phyloP scores from a whole-genome alignment of 2,797 vertebrate species.

The Cottoperca gobio region DNA sequence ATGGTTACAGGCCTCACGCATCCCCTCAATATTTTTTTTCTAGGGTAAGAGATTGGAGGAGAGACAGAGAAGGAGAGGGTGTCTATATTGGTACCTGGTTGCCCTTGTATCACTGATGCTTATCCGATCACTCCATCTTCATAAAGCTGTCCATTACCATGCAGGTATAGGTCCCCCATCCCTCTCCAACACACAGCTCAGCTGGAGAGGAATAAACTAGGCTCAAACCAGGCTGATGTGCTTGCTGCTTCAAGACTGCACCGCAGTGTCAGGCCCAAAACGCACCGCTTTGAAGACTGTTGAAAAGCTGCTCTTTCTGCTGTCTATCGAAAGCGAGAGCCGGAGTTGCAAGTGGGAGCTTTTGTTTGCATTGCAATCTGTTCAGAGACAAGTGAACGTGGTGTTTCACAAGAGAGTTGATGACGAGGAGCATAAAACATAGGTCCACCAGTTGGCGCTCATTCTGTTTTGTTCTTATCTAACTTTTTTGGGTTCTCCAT shows the following conservation, averaged over 20 bases:
- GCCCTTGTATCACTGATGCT: constrained; percentile 74
- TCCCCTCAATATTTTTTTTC: constrained; percentile 62
- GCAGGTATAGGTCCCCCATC: constrained; percentile 54
- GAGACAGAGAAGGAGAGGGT: constrained; percentile 21
- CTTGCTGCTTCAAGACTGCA: constrained; percentile 26
- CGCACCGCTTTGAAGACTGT: not conserved
- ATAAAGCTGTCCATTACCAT: constrained; percentile 74
- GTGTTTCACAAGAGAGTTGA: constrained; percentile 2
- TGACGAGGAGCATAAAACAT: not conserved
- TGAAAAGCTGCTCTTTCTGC: constrained; percentile 18
- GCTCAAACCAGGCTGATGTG: constrained; percentile 37
- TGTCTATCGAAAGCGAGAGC: constrained; percentile 10
- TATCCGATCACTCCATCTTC: constrained; percentile 79
- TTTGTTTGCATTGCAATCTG: constrained; percentile 35
- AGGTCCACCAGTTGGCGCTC: constrained; percentile 24
- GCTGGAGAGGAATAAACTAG: constrained; percentile 57
- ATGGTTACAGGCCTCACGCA: constrained; percentile 81
- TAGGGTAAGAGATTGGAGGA: constrained; percentile 46
- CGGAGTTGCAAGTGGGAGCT: constrained; percentile 16
- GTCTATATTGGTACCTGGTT: constrained; percentile 64
- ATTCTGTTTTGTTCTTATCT: constrained; percentile 10
- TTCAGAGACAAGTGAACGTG: constrained; percentile 22
- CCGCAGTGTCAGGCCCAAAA: constrained; percentile 12
- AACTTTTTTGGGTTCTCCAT: constrained; percentile 24
- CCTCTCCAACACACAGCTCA: constrained; percentile 47